Percentiles rank a stretch among this genome's conserved stretches.
phyloP scores from a whole-genome alignment of 2,888 invertebrate species.

The Mycalesis mineus region DNA sequence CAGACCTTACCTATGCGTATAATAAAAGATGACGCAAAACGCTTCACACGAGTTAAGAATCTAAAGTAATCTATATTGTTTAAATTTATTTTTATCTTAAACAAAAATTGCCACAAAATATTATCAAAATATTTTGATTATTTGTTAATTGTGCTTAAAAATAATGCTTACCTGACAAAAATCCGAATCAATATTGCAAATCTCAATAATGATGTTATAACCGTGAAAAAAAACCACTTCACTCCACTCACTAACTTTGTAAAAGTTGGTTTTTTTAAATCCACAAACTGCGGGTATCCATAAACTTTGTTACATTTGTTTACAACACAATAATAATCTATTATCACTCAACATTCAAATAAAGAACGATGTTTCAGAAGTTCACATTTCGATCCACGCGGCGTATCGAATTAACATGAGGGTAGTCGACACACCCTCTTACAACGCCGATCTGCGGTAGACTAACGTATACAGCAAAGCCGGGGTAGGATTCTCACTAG shows the following conservation, averaged over 20 bases:
- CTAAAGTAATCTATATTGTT: too few species aligned
- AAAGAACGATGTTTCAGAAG: constrained; percentile 24
- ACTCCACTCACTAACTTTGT: constrained; percentile 26
- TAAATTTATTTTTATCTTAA: too few species aligned
- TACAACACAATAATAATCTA: constrained; percentile 13
- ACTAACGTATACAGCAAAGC: constrained; percentile 59
- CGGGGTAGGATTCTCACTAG: constrained; percentile 49
- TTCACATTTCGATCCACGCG: constrained; percentile 27
- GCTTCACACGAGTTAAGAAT: too few species aligned
- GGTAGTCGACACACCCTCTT: constrained; percentile 13
- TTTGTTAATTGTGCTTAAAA: too few species aligned
- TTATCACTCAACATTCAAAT: constrained; percentile 20
- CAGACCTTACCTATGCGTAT: too few species aligned
- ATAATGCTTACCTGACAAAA: constrained; percentile 30
- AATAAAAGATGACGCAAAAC: too few species aligned
- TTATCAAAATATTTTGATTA: too few species aligned
- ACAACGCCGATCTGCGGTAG: constrained; percentile 24
- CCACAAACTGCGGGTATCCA: constrained; percentile 15
- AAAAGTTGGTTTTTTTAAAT: constrained; percentile 22
- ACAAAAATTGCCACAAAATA: too few species aligned
- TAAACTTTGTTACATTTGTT: constrained; percentile 12
- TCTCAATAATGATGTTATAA: constrained; percentile 2
- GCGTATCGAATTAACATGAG: constrained; percentile 19
- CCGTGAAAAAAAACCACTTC: constrained; percentile 25
- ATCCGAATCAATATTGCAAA: constrained; percentile 15